A percentile compares a stretch with the other conserved stretches of the same genome.
phyloP scores from a whole-genome alignment of 1,140 invertebrate genomes.

The Trichoplusia ni region DNA sequence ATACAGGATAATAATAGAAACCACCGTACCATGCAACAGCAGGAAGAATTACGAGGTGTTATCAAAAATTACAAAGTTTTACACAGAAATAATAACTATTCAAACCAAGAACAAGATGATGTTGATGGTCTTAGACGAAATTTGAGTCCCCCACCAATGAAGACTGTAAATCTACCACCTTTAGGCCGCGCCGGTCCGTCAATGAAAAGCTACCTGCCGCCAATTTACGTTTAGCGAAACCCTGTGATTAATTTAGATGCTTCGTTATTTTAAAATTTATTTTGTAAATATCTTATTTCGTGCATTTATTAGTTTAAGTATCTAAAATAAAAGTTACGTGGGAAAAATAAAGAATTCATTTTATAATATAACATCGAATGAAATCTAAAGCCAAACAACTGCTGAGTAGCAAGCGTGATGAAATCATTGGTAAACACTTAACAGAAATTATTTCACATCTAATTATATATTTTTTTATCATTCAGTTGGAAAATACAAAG shows the following conservation, averaged over 20 bases:
- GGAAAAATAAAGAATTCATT: background rate
- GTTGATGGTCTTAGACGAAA: constrained; percentile 41
- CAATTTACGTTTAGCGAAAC: constrained; percentile 58
- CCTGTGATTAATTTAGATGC: constrained; percentile 59
- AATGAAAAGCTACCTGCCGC: constrained; percentile 70
- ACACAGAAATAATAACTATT: constrained; percentile 56
- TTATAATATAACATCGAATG: background rate
- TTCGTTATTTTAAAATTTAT: constrained; percentile 25
- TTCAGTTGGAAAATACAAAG: no score
- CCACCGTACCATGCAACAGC: constrained; percentile 42
- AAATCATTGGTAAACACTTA: no score
- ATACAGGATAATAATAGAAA: constrained; percentile 38
- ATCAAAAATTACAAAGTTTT: constrained; percentile 76
- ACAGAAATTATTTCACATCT: no score
- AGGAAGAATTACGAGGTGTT: constrained; percentile 60
- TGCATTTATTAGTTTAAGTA: constrained; percentile 69
- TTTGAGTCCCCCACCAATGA: constrained; percentile 49
- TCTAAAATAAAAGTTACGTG: constrained; percentile 24
- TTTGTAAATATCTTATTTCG: constrained; percentile 55
- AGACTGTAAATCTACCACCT: constrained; percentile 59
- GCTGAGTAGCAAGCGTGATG: no score
- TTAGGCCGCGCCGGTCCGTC: constrained; percentile 71
- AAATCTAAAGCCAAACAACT: no score
- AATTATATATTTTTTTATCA: no score
- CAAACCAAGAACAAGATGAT: constrained; percentile 41